phyloP scores from a whole-genome alignment of 37 sponge, comb jelly and placozoan species.

The Spongilla lacustris region DNA sequence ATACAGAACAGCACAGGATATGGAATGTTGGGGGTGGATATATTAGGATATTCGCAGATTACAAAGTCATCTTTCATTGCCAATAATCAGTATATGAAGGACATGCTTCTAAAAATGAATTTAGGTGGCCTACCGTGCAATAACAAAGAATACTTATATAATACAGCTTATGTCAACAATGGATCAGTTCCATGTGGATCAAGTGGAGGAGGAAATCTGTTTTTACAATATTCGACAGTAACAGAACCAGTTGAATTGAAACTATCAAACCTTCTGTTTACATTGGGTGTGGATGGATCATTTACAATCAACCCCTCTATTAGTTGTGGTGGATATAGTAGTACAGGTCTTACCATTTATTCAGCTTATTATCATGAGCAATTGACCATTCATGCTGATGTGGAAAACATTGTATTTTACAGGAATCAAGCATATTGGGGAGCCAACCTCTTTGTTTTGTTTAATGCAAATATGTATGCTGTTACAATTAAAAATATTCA shows the following conservation, averaged over 20 bases:
- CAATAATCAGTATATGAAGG: not conserved
- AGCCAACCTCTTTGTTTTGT: not conserved
- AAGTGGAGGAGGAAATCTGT: not conserved
- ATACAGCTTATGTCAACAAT: not conserved
- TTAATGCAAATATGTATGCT: not conserved
- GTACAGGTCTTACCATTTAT: not conserved
- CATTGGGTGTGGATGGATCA: not conserved
- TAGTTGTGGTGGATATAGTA: not conserved
- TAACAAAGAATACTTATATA: too few species aligned
- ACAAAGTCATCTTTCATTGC: not conserved
- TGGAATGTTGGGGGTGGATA: not conserved
- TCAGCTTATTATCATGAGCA: not conserved
- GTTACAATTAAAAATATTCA: not conserved
- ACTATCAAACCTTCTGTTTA: not conserved
- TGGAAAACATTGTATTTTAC: not conserved
- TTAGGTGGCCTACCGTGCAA: not conserved
- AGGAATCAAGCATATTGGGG: not conserved
- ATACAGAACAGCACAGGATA: not conserved
- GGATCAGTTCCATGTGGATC: not conserved
- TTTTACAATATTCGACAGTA: not conserved
- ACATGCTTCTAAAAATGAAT: not conserved
- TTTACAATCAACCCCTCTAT: not conserved
- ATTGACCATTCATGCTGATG: not conserved
- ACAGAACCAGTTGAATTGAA: not conserved
- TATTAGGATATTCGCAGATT: not conserved